These are phyloP conservation scores for Scaptomyza polygonia DNA, from an alignment of 2,888 invertebrate species.

Conservation along the genomic window DNA sequence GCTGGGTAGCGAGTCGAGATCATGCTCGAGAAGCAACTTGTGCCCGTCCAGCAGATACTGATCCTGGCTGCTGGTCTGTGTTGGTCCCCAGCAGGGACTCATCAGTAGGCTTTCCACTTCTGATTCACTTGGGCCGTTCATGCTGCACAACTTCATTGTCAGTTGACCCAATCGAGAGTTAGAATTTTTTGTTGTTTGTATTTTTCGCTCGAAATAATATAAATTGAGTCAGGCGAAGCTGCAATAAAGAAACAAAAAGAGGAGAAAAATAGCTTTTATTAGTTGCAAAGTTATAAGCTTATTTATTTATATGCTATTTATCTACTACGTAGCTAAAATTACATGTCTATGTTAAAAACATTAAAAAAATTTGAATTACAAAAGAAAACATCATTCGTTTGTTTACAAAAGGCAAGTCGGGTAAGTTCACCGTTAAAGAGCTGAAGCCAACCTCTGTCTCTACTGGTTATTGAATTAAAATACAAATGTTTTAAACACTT, in stretches of 20 bases:
- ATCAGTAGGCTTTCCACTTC: constrained; percentile 90
- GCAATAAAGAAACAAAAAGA: constrained; percentile 14
- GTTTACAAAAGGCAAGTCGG: too few relatives aligned
- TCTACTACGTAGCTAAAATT: too few relatives aligned
- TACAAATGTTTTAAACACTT: too few relatives aligned
- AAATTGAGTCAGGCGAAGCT: constrained; percentile 22
- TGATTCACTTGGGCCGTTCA: constrained; percentile 85
- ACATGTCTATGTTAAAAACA: too few relatives aligned
- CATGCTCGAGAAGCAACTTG: constrained; percentile 86
- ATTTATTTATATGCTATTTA: too few relatives aligned
- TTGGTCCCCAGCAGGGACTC: constrained; percentile 89
- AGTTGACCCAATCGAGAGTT: constrained; percentile 64
- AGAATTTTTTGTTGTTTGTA: constrained; percentile 43
- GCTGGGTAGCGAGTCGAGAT: constrained; percentile 85
- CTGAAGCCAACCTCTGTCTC: too few relatives aligned
- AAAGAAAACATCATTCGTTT: too few relatives aligned
- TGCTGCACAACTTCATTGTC: constrained; percentile 87
- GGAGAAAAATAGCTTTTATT: constrained; percentile 3
- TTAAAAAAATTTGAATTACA: background rate
- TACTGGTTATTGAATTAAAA: too few relatives aligned
- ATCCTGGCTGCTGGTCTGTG: constrained; percentile 85
- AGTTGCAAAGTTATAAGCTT: background rate
- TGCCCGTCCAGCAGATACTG: constrained; percentile 86
- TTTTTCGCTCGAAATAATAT: constrained; percentile 16
- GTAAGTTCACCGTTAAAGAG: too few relatives aligned